phyloP scores from a whole-genome alignment of 2,888 invertebrate species.

The Metacarcinus magister region DNA sequence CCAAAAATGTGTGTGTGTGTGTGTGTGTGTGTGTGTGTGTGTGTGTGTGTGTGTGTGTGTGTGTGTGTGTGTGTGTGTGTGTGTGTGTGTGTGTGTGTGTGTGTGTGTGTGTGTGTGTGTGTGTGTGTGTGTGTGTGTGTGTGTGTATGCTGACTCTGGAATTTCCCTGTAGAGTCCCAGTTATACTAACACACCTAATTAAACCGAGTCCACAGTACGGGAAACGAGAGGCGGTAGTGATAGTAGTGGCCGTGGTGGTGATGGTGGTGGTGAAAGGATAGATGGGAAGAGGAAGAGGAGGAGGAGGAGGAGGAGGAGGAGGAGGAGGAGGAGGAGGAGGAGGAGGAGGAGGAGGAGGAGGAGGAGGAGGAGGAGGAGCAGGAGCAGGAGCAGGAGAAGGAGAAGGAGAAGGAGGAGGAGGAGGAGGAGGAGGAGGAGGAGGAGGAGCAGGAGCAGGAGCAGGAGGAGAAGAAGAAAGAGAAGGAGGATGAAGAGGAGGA shows the following conservation, averaged over 20 bases:
- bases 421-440: too few relatives aligned
- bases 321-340: neutral
- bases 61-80: slow-evolving; percentile 28
- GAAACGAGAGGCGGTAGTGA: neutral
- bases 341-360: neutral
- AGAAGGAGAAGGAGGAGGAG: neutral
- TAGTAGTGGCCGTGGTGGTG: neutral
- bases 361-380: neutral
- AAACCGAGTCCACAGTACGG: slow-evolving; percentile 7
- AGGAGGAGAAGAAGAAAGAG: neutral
- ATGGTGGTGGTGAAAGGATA: neutral
- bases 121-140: slow-evolving; percentile 48
- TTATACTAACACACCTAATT: neutral
- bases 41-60: neutral
- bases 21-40: slow-evolving; percentile 4
- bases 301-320: neutral
- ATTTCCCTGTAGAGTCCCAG: neutral
- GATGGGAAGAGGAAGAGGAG: neutral
- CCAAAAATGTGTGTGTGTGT: neutral
- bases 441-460: neutral
- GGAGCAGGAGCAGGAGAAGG: neutral
- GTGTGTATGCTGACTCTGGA: neutral
- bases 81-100: slow-evolving; percentile 43
- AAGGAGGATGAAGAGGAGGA: too few relatives aligned
- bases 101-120: slow-evolving; percentile 48